Evolutionary conservation across 2,888 invertebrate species (phyloP), one percentile per base, ranked within the genome.

Genomic region (Drosophila pullipes): DNA sequence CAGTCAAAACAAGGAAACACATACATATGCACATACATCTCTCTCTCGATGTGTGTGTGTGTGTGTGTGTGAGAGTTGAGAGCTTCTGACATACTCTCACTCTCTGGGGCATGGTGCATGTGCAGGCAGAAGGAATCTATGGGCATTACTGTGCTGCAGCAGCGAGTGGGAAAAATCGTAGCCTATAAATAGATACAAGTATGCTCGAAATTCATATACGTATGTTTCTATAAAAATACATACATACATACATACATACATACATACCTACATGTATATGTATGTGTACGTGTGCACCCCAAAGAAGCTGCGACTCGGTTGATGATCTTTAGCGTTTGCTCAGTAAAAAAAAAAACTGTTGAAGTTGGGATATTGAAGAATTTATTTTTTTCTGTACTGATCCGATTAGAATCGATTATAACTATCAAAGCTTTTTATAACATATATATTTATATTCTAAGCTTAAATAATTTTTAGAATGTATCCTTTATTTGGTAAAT

Each of bases 151-250:
- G 65, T 72, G 57, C 54, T 67, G 68, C 67, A 62, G 61, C 62
- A 67, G 50, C 69, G 80, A 88, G 81, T 88, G 83, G 79, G 70
- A 90, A 86, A 86, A 86, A 86, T 78, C 89, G 89, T 86, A 86
- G 85, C 78, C 85, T 89, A 81, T 75, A 84, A 79, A 90, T 86
- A 86, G 83, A 82, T 84, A 35, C 69, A 72, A 76, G 78, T 85
- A 85, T 83, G 75, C 60, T 54, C 58, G 62, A 69, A 52, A 55
- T 41, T 41, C 39, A 47, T 39, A 39, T 57, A 53, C 25, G 30
- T 64, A 28, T n/a, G 31, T 39, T 31, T 30, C 28, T 44, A 61
- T 59, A 37, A 37, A 25, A 1, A 30, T 30, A 30, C 30, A 30
- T 18, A 18, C 39, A 37, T 18, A 47, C 41, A 33, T 35, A 35